Evolutionary conservation across 2,888 invertebrate species (phyloP), one percentile per base, ranked within the genome.

Genomic region (Thymelicus sylvestris): DNA sequence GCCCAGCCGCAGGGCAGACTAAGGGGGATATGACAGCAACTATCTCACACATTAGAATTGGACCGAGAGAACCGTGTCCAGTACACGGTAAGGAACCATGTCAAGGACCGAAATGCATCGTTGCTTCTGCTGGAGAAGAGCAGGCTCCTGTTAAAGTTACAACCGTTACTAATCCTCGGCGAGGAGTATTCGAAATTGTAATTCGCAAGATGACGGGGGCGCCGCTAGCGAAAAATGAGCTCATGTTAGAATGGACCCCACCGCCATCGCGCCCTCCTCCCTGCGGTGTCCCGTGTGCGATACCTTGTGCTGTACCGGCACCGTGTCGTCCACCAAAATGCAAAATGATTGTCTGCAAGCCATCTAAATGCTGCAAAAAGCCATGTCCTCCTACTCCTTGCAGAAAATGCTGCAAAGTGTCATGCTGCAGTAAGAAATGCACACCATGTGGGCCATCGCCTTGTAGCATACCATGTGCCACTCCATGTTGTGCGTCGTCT

Each of bases 181-280:
- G 91, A 64, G 93, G 93, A 24, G 93, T 93, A 38, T 93, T 93
- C 74, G 93, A 93, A 80, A 75, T 93, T 68, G 90, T 92, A 3
- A 84, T 93, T 73, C 87, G 92, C 55, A 87, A 83, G 80, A 80
- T 92, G 71, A 89, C 80, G 24, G 92, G 92, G 39, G 90, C 91
- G 41, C 91, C 92, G 13, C 79, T 93, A 19, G 93, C 93, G 10
- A 91, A 79, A 74, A 92, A 92, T 74, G 93, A 93, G 76, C 76
- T 93, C 52, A 91, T 93, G 89, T 77, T 93, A 55, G 93, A 93
- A 79, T 93, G 93, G 93, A 90, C 89, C 7, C 93, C 92, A 1
- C 93, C 93, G 3, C 86, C 89, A 7, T 76, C 78, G 12, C 82
- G 86, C 7, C 77, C 83, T n/a, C 76, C 80, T 15, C 73, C 84